Conservation (phyloP, 2,888 invertebrate genomes). For the Cepaea hortensis region DNA sequence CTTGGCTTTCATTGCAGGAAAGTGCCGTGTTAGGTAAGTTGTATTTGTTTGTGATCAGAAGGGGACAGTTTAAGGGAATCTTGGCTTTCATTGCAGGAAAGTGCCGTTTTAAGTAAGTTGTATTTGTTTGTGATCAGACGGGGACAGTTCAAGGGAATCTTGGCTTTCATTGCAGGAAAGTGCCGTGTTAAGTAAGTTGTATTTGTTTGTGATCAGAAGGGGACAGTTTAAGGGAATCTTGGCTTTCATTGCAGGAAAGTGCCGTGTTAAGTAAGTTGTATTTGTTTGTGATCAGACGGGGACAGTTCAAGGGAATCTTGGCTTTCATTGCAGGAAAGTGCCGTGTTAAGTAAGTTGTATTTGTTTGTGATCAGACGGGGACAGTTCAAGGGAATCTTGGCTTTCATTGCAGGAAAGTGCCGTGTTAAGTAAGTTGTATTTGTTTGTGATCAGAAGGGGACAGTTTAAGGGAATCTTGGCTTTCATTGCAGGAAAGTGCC, state of each 20-base stretch:
- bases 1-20: too few species aligned
- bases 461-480: slow-evolving; percentile 72
- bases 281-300: slow-evolving; percentile 58
- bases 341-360: slow-evolving; percentile 66
- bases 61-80: slow-evolving; percentile 73
- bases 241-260: too few species aligned
- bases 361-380: slow-evolving; percentile 62
- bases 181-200: too few species aligned
- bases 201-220: too few species aligned
- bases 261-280: too few species aligned
- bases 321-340: slow-evolving; percentile 72
- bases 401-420: slow-evolving; percentile 72
- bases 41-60: slow-evolving; percentile 54
- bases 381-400: slow-evolving; percentile 71
- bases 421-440: slow-evolving; percentile 65
- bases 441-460: slow-evolving; percentile 62
- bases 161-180: too few species aligned
- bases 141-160: too few species aligned
- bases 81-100: slow-evolving; percentile 73
- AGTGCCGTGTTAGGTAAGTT: too few species aligned
- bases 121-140: neutral
- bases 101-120: slow-evolving; percentile 68
- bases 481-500: slow-evolving; percentile 71
- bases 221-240: too few species aligned
- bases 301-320: slow-evolving; percentile 73